Percentiles rank a stretch among this genome's conserved stretches.
Conservation (phyloP, 2,113 vertebrate species). For the Mesocricetus auratus region DNA sequence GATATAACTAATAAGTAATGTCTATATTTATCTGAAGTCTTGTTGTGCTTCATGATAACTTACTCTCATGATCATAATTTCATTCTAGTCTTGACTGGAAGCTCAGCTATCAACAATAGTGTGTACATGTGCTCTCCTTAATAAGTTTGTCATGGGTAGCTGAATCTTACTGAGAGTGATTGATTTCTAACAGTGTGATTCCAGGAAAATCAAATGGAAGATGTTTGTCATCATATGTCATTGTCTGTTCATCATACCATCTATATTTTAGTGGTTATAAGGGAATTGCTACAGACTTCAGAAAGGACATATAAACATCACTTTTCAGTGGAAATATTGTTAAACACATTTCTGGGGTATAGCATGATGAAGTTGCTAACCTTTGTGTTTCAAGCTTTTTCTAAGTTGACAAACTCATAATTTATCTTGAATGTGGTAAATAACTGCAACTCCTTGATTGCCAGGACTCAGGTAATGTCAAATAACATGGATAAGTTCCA, state of each 20-base stretch:
- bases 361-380: not conserved
- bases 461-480: not conserved
- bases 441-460: not conserved
- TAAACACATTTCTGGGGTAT: not conserved
- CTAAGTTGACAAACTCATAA: not conserved
- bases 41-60: not conserved
- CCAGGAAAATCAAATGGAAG: not conserved
- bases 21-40: not conserved
- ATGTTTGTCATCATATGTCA: not conserved
- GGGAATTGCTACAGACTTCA: not conserved
- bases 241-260: not conserved
- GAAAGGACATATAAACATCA: not conserved
- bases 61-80: not conserved
- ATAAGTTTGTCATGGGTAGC: not conserved
- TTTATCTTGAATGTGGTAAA: not conserved
- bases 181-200: not conserved
- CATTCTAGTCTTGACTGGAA: not conserved
- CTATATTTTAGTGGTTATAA: not conserved
- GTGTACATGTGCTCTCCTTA: not conserved
- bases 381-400: not conserved
- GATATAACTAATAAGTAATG: not conserved
- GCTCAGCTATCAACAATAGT: not conserved
- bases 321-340: slow-evolving; percentile 1
- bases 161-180: not conserved
- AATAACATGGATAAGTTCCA: not conserved